Conservation (phyloP, 2,888 invertebrate genomes). For the Reticulitermes lucifugus region DNA sequence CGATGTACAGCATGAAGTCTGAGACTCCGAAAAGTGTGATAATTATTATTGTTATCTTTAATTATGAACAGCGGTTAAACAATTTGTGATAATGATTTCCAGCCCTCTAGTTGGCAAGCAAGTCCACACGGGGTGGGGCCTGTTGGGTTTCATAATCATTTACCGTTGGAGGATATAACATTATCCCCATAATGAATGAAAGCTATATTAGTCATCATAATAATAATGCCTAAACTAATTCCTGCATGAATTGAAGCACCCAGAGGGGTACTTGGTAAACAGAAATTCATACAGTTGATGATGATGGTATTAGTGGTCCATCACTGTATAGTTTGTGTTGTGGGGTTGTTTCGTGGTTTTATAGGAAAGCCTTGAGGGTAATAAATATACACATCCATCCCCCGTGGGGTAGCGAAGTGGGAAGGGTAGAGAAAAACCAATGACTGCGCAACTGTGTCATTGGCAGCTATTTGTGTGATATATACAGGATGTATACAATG, state of each 20-base stretch:
- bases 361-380: slow-evolving; percentile 55
- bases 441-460: slow-evolving; percentile 52
- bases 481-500: slow-evolving; percentile 50
- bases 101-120: slow-evolving; percentile 15
- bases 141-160: slow-evolving; percentile 49
- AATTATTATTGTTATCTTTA: slow-evolving; percentile 19
- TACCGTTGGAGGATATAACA: slow-evolving; percentile 48
- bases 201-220: slow-evolving; percentile 52
- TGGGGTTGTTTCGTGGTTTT: slow-evolving; percentile 54
- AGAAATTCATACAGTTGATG: slow-evolving; percentile 52
- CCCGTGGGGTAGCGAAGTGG: slow-evolving; percentile 45
- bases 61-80: slow-evolving; percentile 29
- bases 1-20: no score
- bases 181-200: slow-evolving; percentile 51
- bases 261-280: slow-evolving; percentile 51
- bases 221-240: slow-evolving; percentile 53
- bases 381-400: slow-evolving; percentile 54
- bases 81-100: slow-evolving; percentile 39
- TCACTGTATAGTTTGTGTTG: slow-evolving; percentile 46
- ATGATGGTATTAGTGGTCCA: slow-evolving; percentile 51
- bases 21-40: no score
- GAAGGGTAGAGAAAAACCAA: slow-evolving; percentile 47
- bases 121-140: slow-evolving; percentile 15
- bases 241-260: slow-evolving; percentile 53
- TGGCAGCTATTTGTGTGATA: slow-evolving; percentile 52